phyloP scores from a whole-genome alignment of 2,113 vertebrate species.

The Zosterops japonicus region DNA sequence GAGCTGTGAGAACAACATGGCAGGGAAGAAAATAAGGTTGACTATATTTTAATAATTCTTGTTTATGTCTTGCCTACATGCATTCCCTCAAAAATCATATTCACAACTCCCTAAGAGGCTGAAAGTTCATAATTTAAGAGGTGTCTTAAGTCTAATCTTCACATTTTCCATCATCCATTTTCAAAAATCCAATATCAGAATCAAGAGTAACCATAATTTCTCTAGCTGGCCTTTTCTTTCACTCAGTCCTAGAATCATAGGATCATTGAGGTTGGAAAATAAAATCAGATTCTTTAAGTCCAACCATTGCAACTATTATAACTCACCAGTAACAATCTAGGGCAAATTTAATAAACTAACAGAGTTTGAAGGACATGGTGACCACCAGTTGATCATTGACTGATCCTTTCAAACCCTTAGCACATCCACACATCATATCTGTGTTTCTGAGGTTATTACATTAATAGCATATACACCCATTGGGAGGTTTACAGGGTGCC shows the following conservation, averaged over 20 bases:
- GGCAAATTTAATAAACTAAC: not conserved
- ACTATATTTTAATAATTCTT: constrained; percentile 13
- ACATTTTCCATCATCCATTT: not conserved
- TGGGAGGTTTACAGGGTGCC: not conserved
- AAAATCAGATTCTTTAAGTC: not conserved
- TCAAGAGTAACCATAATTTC: not conserved
- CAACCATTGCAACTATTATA: not conserved
- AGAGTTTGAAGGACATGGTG: not conserved
- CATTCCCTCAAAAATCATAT: not conserved
- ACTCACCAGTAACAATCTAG: not conserved
- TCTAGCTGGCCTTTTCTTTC: not conserved
- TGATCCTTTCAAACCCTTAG: not conserved
- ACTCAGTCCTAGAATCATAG: not conserved
- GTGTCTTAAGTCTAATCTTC: not conserved
- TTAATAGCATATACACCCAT: not conserved
- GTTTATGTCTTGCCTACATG: not conserved
- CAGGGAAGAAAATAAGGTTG: constrained; percentile 51
- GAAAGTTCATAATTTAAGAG: not conserved
- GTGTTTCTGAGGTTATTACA: not conserved
- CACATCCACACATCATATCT: fast-evolving
- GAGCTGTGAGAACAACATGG: constrained; percentile 82
- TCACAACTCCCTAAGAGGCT: not conserved
- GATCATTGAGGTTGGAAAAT: not conserved
- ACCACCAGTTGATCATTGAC: not conserved
- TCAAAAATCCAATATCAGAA: not conserved